Percentiles rank a stretch among this genome's conserved stretches.
These are phyloP conservation scores for Callosobruchus maculatus DNA, from an alignment of 2,888 invertebrate genomes.

Conservation along the genomic window DNA sequence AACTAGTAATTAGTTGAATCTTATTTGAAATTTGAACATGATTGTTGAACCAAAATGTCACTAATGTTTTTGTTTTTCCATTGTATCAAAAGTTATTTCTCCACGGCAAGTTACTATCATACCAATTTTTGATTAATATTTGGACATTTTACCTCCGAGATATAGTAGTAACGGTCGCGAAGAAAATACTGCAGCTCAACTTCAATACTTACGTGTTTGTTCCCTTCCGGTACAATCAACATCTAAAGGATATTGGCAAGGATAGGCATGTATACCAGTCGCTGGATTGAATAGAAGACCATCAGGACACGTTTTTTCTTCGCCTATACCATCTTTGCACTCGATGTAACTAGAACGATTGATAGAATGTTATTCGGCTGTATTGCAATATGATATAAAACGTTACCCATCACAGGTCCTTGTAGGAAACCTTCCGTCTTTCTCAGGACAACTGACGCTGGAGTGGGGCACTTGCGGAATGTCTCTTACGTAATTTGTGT, in stretches of 20 bases:
- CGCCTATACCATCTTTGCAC: constrained; percentile 66
- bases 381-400: neutral
- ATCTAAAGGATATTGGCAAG: constrained; percentile 82
- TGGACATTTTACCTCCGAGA: too few species aligned
- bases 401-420: constrained; percentile 34
- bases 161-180: too few species aligned
- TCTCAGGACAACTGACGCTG: constrained; percentile 27
- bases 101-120: too few species aligned
- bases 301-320: constrained; percentile 77
- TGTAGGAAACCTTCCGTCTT: constrained; percentile 31
- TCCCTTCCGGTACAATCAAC: constrained; percentile 71
- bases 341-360: constrained; percentile 46
- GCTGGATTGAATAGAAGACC: constrained; percentile 76
- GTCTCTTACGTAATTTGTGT: constrained; percentile 18
- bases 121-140: too few species aligned
- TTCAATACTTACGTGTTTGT: constrained; percentile 61
- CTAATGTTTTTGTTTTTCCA: too few species aligned
- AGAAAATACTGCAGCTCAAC: too few species aligned
- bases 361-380: neutral
- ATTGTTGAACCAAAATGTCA: too few species aligned
- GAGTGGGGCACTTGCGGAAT: constrained; percentile 21
- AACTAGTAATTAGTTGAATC: too few species aligned
- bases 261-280: constrained; percentile 62
- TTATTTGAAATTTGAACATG: too few species aligned
- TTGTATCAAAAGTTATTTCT: too few species aligned